Conservation (phyloP, 1,140 invertebrate genomes). For the Drosophila athabasca region DNA sequence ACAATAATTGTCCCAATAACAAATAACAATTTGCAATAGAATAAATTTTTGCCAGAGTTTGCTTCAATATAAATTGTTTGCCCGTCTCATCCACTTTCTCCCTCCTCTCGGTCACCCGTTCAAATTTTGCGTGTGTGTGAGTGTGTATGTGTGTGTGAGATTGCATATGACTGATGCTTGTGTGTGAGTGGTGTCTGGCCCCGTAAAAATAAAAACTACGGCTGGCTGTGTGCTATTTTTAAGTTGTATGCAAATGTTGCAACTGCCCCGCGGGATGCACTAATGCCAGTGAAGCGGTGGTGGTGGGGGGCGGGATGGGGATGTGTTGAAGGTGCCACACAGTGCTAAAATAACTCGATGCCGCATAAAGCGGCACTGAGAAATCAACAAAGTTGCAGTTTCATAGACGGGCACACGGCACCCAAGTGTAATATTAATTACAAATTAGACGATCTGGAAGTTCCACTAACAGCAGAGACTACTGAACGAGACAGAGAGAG, state of each 20-base stretch:
- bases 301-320: no score
- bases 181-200: conserved; percentile 40
- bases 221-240: conserved; percentile 71
- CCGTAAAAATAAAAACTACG: conserved; percentile 51
- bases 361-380: conserved; percentile 21
- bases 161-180: no score
- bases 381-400: conserved; percentile 30
- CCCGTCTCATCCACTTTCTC: background rate
- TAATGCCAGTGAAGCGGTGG: background rate
- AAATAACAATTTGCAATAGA: conserved; percentile 33
- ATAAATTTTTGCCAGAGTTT: conserved; percentile 20
- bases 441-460: conserved; percentile 28
- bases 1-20: conserved; percentile 17
- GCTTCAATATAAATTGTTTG: conserved; percentile 40
- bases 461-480: no score
- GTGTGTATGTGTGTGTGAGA: conserved; percentile 21
- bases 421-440: conserved; percentile 24
- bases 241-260: conserved; percentile 53
- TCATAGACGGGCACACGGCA: no score
- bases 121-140: background rate
- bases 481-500: conserved; percentile 13
- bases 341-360: conserved; percentile 50
- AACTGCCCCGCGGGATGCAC: conserved; percentile 13
- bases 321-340: background rate
- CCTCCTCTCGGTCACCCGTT: conserved; percentile 1